Conservation (phyloP, 2,888 invertebrate genomes). For the Acleris laterana region DNA sequence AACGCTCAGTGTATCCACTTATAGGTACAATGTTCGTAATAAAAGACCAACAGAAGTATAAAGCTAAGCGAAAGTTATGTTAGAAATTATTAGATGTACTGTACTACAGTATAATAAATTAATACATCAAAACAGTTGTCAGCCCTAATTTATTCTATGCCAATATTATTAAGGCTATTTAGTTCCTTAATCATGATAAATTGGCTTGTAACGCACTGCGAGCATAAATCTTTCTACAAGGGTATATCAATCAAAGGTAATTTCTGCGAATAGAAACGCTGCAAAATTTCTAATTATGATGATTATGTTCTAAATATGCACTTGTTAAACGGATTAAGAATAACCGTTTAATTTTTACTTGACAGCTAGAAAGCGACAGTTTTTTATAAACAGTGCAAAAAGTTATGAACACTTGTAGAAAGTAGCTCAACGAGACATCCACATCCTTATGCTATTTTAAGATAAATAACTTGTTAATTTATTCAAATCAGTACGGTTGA, state of each 20-base stretch:
- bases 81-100: too few relatives aligned
- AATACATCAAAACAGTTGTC: neutral
- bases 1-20: too few relatives aligned
- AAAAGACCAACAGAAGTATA: too few relatives aligned
- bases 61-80: too few relatives aligned
- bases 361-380: constrained; percentile 6
- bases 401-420: constrained; percentile 20
- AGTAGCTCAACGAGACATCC: constrained; percentile 26
- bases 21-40: too few relatives aligned
- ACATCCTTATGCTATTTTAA: constrained; percentile 20
- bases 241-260: constrained; percentile 11
- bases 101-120: too few relatives aligned
- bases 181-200: constrained; percentile 29
- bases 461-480: constrained; percentile 5
- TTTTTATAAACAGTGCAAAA: constrained; percentile 16
- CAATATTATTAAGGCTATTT: constrained; percentile 15
- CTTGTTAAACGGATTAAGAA: neutral
- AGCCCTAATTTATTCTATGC: neutral
- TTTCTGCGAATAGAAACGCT: neutral
- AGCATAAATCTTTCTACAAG: constrained; percentile 10
- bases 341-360: constrained; percentile 2
- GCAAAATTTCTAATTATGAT: neutral
- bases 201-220: constrained; percentile 7
- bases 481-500: constrained; percentile 3
- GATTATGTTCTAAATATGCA: neutral